A percentile compares a stretch with the other conserved stretches of the same genome.
Conservation (phyloP, 2,113 vertebrate genomes). For the Chelonoidis abingdonii region DNA sequence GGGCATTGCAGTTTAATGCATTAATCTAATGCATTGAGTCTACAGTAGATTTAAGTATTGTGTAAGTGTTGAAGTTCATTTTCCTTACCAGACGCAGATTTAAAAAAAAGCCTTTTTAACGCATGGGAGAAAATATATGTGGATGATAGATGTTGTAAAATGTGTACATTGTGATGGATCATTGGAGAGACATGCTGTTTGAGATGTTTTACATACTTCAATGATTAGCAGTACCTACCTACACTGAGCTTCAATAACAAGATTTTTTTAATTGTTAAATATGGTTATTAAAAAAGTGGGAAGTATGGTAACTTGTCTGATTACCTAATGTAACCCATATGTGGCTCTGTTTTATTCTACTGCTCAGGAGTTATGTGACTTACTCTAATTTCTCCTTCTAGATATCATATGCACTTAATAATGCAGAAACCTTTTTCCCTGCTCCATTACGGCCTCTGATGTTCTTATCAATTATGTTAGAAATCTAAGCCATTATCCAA, state of each 20-base stretch:
- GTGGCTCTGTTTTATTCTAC: not conserved
- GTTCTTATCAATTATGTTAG: not conserved
- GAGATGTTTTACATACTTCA: not conserved
- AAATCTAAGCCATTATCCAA: not conserved
- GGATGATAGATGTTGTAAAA: not conserved
- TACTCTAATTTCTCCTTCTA: not conserved
- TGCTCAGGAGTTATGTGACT: slow-evolving; percentile 6
- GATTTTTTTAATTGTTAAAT: not conserved
- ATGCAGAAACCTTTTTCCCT: not conserved
- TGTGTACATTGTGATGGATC: not conserved
- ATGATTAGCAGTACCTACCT: not conserved
- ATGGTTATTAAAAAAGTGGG: not conserved
- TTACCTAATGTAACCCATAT: not conserved
- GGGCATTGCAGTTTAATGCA: not conserved
- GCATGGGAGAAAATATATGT: not conserved
- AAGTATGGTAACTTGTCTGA: not conserved
- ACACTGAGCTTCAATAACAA: not conserved
- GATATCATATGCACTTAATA: not conserved
- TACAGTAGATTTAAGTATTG: not conserved
- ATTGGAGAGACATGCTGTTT: not conserved
- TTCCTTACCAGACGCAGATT: not conserved
- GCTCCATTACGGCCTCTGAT: not conserved
- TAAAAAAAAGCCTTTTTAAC: not conserved
- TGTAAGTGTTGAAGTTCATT: not conserved
- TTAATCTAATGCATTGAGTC: not conserved